phyloP scores from a whole-genome alignment of 1,140 invertebrate genomes.

The Temnothorax curvispinosus region DNA sequence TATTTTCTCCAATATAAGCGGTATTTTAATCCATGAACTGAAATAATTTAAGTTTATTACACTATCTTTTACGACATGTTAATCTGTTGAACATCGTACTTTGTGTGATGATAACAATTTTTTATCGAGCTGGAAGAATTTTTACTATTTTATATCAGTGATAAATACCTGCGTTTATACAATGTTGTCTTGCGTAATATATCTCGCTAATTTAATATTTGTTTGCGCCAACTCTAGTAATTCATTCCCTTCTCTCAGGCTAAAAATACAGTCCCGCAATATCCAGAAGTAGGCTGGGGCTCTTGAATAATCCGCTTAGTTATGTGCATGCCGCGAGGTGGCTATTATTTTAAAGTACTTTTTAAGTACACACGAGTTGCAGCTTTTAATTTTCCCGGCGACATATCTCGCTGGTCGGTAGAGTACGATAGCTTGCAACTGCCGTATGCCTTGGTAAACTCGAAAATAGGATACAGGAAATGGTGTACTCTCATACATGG shows the following conservation, averaged over 20 bases:
- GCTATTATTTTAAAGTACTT: constrained; percentile 38
- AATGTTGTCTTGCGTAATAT: background rate
- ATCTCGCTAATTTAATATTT: constrained; percentile 25
- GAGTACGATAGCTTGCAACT: background rate
- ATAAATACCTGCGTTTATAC: constrained; percentile 9
- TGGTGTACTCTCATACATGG: constrained; percentile 57
- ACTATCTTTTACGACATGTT: background rate
- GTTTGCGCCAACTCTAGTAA: background rate
- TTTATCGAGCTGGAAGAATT: background rate
- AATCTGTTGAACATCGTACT: background rate
- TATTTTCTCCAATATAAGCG: background rate
- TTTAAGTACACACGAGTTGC: constrained; percentile 32
- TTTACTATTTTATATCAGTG: background rate
- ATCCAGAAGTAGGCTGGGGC: constrained; percentile 20
- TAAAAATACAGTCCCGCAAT: background rate
- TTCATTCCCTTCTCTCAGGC: background rate
- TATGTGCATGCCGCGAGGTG: background rate
- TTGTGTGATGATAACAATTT: background rate
- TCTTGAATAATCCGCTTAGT: constrained; percentile 39
- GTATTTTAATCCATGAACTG: background rate
- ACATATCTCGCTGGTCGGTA: background rate
- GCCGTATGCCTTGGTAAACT: constrained; percentile 20
- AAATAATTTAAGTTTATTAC: background rate
- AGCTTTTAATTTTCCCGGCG: constrained; percentile 55
- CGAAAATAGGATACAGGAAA: constrained; percentile 59